These are phyloP conservation scores for Stichopus horrens DNA, from an alignment of 53 echinoderm and acorn worm genomes.

Conservation along the genomic window DNA sequence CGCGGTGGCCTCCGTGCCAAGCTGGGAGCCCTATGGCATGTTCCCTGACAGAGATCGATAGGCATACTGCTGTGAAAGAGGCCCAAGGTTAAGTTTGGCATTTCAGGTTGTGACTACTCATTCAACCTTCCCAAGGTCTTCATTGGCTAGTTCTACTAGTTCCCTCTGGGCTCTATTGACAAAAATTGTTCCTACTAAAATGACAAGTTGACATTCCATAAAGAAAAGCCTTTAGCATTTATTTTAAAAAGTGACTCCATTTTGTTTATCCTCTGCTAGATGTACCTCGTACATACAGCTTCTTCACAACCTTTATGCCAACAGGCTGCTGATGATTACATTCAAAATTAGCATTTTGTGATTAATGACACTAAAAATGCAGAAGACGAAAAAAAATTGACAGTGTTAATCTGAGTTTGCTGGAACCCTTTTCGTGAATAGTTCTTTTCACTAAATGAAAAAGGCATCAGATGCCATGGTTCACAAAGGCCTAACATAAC, in stretches of 20 bases:
- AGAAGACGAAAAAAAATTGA: too few relatives aligned
- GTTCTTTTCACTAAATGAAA: too few relatives aligned
- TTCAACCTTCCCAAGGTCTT: constrained; percentile 25
- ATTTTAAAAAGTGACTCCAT: background rate
- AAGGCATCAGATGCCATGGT: too few relatives aligned
- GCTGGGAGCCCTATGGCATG: constrained; percentile 38
- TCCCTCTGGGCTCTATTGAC: constrained; percentile 26
- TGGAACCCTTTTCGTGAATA: too few relatives aligned
- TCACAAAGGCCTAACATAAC: too few relatives aligned
- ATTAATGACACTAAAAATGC: too few relatives aligned
- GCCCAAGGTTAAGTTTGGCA: constrained; percentile 43
- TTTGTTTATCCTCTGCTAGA: background rate
- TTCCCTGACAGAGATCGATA: constrained; percentile 24
- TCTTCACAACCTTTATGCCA: too few relatives aligned
- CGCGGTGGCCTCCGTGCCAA: constrained; percentile 37
- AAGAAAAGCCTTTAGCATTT: background rate
- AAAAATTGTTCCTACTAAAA: constrained; percentile 11
- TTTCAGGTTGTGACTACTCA: constrained; percentile 21
- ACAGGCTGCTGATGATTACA: too few relatives aligned
- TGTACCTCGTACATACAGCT: too few relatives aligned
- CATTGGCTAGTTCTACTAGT: constrained; percentile 23
- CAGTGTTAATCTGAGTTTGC: too few relatives aligned
- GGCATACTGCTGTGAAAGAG: constrained; percentile 39
- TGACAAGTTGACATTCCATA: constrained; percentile 15
- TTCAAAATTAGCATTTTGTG: too few relatives aligned